Evolutionary conservation across 2,113 vertebrate species (phyloP).

Genomic region (Choloepus hoffmanni): DNA sequence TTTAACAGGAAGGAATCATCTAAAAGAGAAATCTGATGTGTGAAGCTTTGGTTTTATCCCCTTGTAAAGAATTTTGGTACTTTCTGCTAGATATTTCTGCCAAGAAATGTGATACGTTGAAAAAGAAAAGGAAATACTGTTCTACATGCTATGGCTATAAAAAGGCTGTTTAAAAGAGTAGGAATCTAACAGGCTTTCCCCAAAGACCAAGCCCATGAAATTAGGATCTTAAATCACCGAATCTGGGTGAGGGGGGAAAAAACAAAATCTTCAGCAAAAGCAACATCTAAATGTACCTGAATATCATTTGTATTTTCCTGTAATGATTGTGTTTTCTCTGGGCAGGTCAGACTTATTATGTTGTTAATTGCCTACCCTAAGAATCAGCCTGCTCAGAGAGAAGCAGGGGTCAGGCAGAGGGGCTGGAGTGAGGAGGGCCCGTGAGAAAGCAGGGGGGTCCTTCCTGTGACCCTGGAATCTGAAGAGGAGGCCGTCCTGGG

Average conservation of each 20-base stretch:
- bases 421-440: neutral
- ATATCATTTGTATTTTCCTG: neutral
- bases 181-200: conserved; percentile 41
- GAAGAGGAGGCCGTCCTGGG: neutral
- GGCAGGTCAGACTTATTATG: neutral
- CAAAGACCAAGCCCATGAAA: conserved; percentile 45
- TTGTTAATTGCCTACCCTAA: neutral
- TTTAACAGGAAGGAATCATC: conserved; percentile 65
- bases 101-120: conserved; percentile 80
- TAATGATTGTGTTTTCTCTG: conserved; percentile 13
- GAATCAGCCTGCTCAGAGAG: neutral
- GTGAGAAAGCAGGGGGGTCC: neutral
- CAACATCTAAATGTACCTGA: conserved; percentile 29
- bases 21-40: conserved; percentile 67
- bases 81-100: conserved; percentile 80
- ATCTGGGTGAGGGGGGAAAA: conserved; percentile 19
- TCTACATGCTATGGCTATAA: conserved; percentile 50
- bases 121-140: conserved; percentile 67
- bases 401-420: neutral
- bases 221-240: conserved; percentile 48
- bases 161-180: conserved; percentile 64
- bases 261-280: conserved; percentile 22
- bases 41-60: conserved; percentile 77
- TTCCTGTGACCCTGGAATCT: neutral
- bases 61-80: conserved; percentile 81